Conservation (phyloP, 2,113 vertebrate genomes). For the Hepsetus odoe region DNA sequence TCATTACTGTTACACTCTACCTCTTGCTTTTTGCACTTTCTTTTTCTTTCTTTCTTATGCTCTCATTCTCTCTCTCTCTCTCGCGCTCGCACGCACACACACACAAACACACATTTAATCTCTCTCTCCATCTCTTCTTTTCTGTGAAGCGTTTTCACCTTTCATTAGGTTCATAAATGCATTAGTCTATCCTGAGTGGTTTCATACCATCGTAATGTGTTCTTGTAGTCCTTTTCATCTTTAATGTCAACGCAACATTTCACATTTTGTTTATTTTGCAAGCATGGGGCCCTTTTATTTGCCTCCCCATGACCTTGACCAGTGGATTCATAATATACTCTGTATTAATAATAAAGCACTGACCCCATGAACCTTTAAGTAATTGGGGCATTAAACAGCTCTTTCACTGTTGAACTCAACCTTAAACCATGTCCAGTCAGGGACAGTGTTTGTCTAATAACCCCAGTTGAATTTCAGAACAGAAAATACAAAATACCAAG, state of each 20-base stretch:
- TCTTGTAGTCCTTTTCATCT: neutral
- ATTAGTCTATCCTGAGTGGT: neutral
- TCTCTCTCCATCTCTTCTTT: neutral
- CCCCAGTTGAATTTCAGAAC: neutral
- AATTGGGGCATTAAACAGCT: neutral
- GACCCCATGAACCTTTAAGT: neutral
- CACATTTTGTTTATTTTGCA: conserved; percentile 12
- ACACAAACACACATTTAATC: neutral
- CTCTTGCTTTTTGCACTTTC: conserved; percentile 19
- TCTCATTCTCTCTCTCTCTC: neutral
- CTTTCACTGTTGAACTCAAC: neutral
- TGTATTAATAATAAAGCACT: conserved; percentile 7
- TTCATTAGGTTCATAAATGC: neutral
- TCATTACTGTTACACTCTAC: conserved; percentile 34
- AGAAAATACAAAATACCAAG: neutral
- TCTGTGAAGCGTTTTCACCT: neutral
- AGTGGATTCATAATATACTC: conserved; percentile 35
- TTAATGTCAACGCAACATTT: neutral
- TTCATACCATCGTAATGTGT: neutral
- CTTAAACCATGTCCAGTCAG: neutral
- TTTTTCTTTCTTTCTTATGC: neutral
- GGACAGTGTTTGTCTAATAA: neutral
- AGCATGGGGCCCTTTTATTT: conserved; percentile 19
- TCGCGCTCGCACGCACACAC: neutral
- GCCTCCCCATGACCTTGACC: conserved; percentile 6